phyloP scores from a whole-genome alignment of 2,888 invertebrate species.

The Merodon equestris region DNA sequence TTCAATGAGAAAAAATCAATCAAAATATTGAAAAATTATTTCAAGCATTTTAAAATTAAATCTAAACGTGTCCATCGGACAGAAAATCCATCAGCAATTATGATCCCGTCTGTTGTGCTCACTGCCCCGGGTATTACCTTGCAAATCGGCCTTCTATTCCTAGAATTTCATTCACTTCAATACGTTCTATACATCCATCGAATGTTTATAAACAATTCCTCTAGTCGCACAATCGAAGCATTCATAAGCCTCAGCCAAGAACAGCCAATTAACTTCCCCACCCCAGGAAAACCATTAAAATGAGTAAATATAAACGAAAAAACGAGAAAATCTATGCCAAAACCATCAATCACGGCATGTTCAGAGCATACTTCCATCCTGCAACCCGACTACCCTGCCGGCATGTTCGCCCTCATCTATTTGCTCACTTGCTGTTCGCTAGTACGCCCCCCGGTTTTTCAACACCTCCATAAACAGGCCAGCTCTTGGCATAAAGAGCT shows the following conservation, averaged over 20 bases:
- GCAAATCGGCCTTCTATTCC: slow-evolving; percentile 9
- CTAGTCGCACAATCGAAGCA: neutral
- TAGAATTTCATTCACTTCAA: slow-evolving; percentile 7
- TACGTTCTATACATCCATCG: slow-evolving; percentile 13
- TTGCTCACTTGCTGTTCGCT: neutral
- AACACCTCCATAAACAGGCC: too few species aligned
- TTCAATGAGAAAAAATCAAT: too few species aligned
- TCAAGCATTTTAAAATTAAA: too few species aligned
- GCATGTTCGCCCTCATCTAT: slow-evolving; percentile 8
- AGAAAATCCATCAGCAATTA: too few species aligned
- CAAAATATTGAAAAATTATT: too few species aligned
- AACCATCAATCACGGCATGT: slow-evolving; percentile 24
- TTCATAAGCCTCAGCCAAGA: slow-evolving; percentile 24
- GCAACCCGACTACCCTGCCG: slow-evolving; percentile 7
- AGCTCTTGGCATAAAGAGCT: too few species aligned
- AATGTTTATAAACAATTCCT: slow-evolving; percentile 36
- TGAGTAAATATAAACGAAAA: slow-evolving; percentile 26
- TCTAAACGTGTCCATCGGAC: too few species aligned
- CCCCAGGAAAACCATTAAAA: slow-evolving; percentile 20
- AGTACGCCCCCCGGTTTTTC: too few species aligned
- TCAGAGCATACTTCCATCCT: slow-evolving; percentile 7
- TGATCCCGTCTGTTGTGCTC: too few species aligned
- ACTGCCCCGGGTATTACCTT: slow-evolving; percentile 16
- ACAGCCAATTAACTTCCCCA: slow-evolving; percentile 2
- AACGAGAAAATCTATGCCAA: slow-evolving; percentile 29